Evolutionary conservation across 2,113 vertebrate genomes (phyloP), one percentile per base, ranked within the genome.

Genomic region (Gorsachius goisagi): DNA sequence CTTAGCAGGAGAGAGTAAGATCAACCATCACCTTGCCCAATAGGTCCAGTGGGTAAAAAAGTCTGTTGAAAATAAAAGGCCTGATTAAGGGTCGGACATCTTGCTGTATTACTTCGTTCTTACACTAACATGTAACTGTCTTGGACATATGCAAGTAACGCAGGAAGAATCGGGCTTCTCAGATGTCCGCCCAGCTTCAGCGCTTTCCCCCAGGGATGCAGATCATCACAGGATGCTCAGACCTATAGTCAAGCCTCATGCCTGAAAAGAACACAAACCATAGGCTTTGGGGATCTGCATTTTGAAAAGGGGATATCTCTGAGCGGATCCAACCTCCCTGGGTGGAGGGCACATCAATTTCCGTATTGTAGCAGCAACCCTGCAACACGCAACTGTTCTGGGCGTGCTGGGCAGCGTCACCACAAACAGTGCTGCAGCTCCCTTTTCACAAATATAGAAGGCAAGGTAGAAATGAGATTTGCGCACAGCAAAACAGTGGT

Each of bases 181-280:
- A 59, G 44, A 23, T 27, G 11, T 37, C 49, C 20, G 8, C 28
- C 17, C 24, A 49, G 24, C 22, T 87, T 92, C 21, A 39, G 17
- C 59, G 37, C 15, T 39, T 85, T 80, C n/a, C 33, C 22, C 30
- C 26, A 30, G 21, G 15, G 58, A 56, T 21, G 21, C 30, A 88
- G 53, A 60, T 32, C 15, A 66, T 12, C 78, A 77, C 26, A 66
- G 47, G 45, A 44, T 26, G 17, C 35, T 68, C 37, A 79, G 41
- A 60, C 28, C 35, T 52, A 60, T 0, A 0, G 19, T 72, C 35
- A 64, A 75, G 5, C 14, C 53, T 72, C 12, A 28, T 1, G 7
- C 22, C 27, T 76, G 28, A 41, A 59, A 77, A 66, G 4, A 37
- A 13, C 15, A 19, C 5, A 35, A 81, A 78, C 9, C 1, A 1